Percentiles rank a stretch among this genome's conserved stretches.
phyloP scores from a whole-genome alignment of 2,888 invertebrate genomes.

The Parapristionchus giblindavisi region DNA sequence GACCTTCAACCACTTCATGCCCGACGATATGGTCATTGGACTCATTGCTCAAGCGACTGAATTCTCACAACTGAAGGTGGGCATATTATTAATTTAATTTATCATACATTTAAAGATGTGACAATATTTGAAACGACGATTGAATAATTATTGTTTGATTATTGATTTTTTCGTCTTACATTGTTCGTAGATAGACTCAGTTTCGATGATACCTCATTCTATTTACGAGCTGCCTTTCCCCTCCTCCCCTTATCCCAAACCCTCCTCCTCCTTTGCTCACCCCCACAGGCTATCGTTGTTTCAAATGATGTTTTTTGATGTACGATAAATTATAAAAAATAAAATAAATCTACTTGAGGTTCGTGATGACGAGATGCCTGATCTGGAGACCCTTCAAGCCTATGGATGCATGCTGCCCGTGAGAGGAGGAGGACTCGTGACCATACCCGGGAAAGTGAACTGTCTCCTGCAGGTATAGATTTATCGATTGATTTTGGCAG shows the following conservation, averaged over 20 bases:
- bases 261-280: too few species aligned
- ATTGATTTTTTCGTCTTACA: background rate
- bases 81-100: background rate
- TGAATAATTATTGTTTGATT: too few species aligned
- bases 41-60: constrained; percentile 92
- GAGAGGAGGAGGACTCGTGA: constrained; percentile 85
- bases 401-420: constrained; percentile 83
- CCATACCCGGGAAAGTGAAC: constrained; percentile 92
- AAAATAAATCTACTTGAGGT: too few species aligned
- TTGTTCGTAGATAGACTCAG: too few species aligned
- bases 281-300: too few species aligned
- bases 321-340: too few species aligned
- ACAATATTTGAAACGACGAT: too few species aligned
- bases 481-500: background rate
- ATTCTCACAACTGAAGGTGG: constrained; percentile 90
- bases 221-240: too few species aligned
- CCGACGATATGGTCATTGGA: constrained; percentile 74
- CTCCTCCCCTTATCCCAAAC: too few species aligned
- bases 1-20: constrained; percentile 73
- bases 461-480: constrained; percentile 81
- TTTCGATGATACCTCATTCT: too few species aligned
- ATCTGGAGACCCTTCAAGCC: constrained; percentile 82
- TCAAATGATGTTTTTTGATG: too few species aligned
- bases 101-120: too few species aligned
- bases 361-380: constrained; percentile 91